Evolutionary conservation across 2,888 invertebrate species (phyloP).

Genomic region (Epirrita christyi): DNA sequence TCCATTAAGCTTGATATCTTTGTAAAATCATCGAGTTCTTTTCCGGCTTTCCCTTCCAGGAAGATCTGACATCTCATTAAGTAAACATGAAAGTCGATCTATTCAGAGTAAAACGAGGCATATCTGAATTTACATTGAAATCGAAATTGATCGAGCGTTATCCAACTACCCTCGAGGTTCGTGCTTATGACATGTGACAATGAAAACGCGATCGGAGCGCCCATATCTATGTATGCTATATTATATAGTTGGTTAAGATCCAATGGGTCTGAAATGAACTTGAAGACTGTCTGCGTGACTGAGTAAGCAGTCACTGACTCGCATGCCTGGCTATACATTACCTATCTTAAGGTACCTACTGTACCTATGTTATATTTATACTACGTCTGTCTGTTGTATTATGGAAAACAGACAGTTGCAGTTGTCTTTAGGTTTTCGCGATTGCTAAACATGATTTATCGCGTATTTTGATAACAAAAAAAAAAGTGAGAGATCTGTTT

Average conservation of each 20-base stretch:
- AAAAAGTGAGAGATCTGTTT: too few species aligned
- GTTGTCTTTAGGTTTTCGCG: too few species aligned
- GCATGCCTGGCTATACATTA: conserved; percentile 14
- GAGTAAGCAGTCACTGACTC: conserved; percentile 29
- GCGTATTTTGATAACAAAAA: too few species aligned
- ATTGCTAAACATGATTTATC: too few species aligned
- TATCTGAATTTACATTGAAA: conserved; percentile 31
- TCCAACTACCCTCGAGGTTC: conserved; percentile 14
- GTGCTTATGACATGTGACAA: conserved; percentile 33
- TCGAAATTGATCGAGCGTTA: conserved; percentile 27
- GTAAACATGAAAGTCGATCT: conserved; percentile 30
- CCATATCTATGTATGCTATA: conserved; percentile 8
- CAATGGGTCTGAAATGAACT: conserved; percentile 25
- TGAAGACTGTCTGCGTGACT: conserved; percentile 38
- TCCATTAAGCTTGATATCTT: conserved; percentile 15
- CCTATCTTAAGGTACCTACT: not conserved
- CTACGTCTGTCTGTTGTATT: too few species aligned
- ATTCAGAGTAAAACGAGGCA: conserved; percentile 28
- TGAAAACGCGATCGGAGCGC: conserved; percentile 24
- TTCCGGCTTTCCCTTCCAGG: conserved; percentile 4
- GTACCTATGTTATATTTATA: too few species aligned
- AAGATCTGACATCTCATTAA: conserved; percentile 25
- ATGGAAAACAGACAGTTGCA: too few species aligned
- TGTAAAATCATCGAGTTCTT: conserved; percentile 16
- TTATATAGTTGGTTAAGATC: conserved; percentile 20